Evolutionary conservation across 2,113 vertebrate genomes (phyloP), one percentile per base, ranked within the genome.

Genomic region (Odocoileus hemionus): DNA sequence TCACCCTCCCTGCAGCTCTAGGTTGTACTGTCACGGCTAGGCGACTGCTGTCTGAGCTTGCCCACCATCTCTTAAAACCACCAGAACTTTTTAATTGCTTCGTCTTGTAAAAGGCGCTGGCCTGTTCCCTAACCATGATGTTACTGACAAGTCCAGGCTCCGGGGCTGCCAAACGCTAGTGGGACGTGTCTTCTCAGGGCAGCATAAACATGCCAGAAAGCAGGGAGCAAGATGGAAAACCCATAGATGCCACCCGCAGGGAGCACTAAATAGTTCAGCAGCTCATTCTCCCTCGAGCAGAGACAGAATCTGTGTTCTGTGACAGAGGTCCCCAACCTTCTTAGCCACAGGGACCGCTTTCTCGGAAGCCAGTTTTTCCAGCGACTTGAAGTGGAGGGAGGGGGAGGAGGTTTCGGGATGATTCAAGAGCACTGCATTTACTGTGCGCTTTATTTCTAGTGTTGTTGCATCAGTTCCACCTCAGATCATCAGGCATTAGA

Each of bases 401-500:
- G 33, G 16, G 0, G 33, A n/a, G 16, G 2, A 36, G 64, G 33
- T 36, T 67, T 36, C 4, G 0, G 64, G 64, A 5, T 10, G 64
- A 67, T 36, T 67, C 64, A 67, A 36, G 33, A 36, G 17, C 33
- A 36, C 64, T 21, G 4, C 33, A 5, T 21, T 67, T 21, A 10
- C 33, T 36, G 8, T 21, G 64, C 0, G 0, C 9, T 36, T 67
- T 21, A 2, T 67, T 67, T 36, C 33, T 2, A 21, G 8, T 21
- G 5, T 36, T 36, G n/a, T 36, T 67, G 10, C n/a, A 67, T 67
- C n/a, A 67, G 64, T 8, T 67, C 4, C 64, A 36, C n/a, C 64
- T 21, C 33, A 67, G 33, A 9, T 11, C 33, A 11, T 67, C 64
- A 36, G 64, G 17, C 64, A 21, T 67, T 21, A 67, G 33, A 67